phyloP scores from a whole-genome alignment of 1,140 invertebrate genomes.

The Leptopilina clavipes region DNA sequence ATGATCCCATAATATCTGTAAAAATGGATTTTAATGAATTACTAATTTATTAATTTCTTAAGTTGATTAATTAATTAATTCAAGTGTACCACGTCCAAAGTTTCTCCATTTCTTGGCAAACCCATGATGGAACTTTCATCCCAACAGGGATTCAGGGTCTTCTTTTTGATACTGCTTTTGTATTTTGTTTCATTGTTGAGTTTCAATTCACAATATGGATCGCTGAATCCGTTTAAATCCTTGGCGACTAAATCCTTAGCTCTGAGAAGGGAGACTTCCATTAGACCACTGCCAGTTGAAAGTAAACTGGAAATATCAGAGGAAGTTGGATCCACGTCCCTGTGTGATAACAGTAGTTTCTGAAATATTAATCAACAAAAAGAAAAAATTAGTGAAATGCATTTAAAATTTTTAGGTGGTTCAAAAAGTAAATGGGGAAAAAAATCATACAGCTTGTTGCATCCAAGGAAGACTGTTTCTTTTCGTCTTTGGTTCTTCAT shows the following conservation, averaged over 20 bases:
- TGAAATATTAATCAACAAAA: slow-evolving; percentile 51
- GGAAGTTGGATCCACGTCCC: slow-evolving; percentile 62
- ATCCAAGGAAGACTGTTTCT: slow-evolving; percentile 71
- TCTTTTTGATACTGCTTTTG: slow-evolving; percentile 77
- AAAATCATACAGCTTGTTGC: slow-evolving; percentile 67
- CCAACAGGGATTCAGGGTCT: slow-evolving; percentile 77
- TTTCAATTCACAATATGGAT: slow-evolving; percentile 76
- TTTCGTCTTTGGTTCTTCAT: slow-evolving; percentile 63
- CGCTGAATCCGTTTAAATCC: slow-evolving; percentile 75
- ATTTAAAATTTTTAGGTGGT: background rate
- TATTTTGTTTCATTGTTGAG: slow-evolving; percentile 76
- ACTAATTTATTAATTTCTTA: background rate
- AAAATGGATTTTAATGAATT: slow-evolving; percentile 36
- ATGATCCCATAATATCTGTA: slow-evolving; percentile 76
- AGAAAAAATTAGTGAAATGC: background rate
- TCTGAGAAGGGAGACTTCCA: slow-evolving; percentile 70
- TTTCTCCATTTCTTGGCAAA: slow-evolving; percentile 69
- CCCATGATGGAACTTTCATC: slow-evolving; percentile 77
- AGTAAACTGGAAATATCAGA: slow-evolving; percentile 70
- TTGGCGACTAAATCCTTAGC: slow-evolving; percentile 71
- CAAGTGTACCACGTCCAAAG: slow-evolving; percentile 75
- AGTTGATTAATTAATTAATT: no score
- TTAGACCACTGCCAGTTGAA: slow-evolving; percentile 69
- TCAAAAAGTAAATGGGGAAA: background rate
- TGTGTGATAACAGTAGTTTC: slow-evolving; percentile 67